Conservation (phyloP, 2,113 vertebrate species). For the Semnornis frantzii region DNA sequence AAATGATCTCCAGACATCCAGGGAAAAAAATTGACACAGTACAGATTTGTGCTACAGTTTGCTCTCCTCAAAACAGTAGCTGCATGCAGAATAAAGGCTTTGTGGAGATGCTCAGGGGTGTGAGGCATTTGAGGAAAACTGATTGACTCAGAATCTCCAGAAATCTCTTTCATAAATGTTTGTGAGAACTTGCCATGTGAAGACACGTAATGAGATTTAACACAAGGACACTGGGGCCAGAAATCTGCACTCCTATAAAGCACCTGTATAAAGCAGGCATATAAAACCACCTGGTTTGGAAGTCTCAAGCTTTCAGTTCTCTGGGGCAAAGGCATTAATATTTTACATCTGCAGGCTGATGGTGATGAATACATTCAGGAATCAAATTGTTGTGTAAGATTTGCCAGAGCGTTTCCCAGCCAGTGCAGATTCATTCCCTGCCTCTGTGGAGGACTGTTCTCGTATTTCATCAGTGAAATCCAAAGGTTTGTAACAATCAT, state of each 20-base stretch:
- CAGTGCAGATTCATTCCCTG: neutral
- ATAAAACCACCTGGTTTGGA: constrained; percentile 10
- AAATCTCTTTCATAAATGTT: constrained; percentile 45
- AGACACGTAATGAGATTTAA: constrained; percentile 26
- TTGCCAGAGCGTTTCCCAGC: neutral
- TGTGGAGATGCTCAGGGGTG: neutral
- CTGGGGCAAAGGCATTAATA: constrained; percentile 39
- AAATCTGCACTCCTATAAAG: neutral
- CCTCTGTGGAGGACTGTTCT: constrained; percentile 22
- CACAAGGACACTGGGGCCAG: neutral
- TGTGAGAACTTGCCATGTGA: constrained; percentile 24
- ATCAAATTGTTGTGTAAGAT: neutral
- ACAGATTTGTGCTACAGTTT: neutral
- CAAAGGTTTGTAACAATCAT: neutral
- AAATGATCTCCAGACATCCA: neutral
- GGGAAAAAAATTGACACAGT: neutral
- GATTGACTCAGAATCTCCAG: neutral
- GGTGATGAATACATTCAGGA: constrained; percentile 3
- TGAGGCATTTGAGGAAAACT: neutral
- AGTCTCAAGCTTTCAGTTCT: constrained; percentile 20
- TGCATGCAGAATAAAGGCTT: neutral
- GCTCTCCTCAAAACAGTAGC: neutral
- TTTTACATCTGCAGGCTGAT: constrained; percentile 22
- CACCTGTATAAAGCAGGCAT: neutral
- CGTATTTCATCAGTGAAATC: constrained; percentile 1